Evolutionary conservation across 1,140 invertebrate species (phyloP).

Genomic region (Neodiprion pinetum): DNA sequence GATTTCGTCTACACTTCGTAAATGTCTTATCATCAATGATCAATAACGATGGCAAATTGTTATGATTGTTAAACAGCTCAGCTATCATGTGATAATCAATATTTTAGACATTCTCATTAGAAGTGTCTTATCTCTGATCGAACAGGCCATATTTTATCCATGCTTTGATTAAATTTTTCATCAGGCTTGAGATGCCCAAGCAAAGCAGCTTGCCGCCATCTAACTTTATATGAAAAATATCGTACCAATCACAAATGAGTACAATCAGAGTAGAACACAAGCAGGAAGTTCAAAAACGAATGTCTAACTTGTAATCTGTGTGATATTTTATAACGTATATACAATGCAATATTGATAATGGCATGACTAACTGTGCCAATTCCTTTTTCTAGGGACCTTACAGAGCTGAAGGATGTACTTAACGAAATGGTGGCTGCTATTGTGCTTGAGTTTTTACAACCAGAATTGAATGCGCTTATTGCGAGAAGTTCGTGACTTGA

Average conservation of each 20-base stretch:
- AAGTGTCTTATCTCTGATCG: background rate
- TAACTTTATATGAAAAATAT: no score
- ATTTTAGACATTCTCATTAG: background rate
- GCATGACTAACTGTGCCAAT: constrained; percentile 26
- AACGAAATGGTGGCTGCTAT: constrained; percentile 81
- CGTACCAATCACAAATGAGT: no score
- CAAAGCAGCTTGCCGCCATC: no score
- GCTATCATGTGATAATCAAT: background rate
- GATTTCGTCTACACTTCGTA: background rate
- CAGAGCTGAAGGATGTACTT: constrained; percentile 68
- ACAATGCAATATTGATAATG: no score
- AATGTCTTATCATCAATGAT: background rate
- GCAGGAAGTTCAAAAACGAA: no score
- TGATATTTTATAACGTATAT: no score
- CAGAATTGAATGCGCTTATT: constrained; percentile 75
- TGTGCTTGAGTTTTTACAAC: constrained; percentile 82
- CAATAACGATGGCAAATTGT: background rate
- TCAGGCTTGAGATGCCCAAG: no score
- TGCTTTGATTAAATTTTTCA: background rate
- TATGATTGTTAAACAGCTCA: background rate
- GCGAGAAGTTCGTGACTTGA: constrained; percentile 44
- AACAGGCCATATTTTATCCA: background rate
- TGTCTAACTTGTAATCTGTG: no score
- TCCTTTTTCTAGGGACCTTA: constrained; percentile 71
- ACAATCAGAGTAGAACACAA: no score